phyloP scores from a whole-genome alignment of 2,888 invertebrate species.

The Cordilura impudica region DNA sequence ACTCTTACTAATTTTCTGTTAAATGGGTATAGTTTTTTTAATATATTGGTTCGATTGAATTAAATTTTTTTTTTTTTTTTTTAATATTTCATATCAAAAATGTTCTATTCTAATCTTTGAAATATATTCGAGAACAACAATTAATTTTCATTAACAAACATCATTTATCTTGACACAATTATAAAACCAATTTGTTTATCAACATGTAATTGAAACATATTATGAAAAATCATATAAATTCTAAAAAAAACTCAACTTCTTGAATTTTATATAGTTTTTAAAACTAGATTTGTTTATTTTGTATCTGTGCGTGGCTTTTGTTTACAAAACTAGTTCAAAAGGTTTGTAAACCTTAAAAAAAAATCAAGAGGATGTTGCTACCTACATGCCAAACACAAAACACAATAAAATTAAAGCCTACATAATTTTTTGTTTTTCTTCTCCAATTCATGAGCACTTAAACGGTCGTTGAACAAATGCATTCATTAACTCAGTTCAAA shows the following conservation, averaged over 20 bases:
- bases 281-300: slow-evolving; percentile 12
- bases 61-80: too few species aligned
- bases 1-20: too few species aligned
- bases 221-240: background rate
- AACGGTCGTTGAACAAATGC: slow-evolving; percentile 57
- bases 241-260: background rate
- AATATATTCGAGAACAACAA: too few species aligned
- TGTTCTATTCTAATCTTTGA: too few species aligned
- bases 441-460: slow-evolving; percentile 41
- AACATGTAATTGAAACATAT: slow-evolving; percentile 30
- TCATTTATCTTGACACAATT: too few species aligned
- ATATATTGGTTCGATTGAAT: too few species aligned
- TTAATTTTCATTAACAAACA: too few species aligned
- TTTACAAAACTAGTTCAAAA: slow-evolving; percentile 53
- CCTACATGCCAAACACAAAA: slow-evolving; percentile 21
- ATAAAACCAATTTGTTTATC: background rate
- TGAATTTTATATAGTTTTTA: background rate
- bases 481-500: background rate
- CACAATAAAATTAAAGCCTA: slow-evolving; percentile 16
- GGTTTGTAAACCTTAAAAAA: slow-evolving; percentile 10
- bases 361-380: slow-evolving; percentile 49
- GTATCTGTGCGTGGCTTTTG: slow-evolving; percentile 32
- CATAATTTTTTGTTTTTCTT: slow-evolving; percentile 8
- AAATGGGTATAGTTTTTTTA: too few species aligned
- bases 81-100: too few species aligned